phyloP scores from a whole-genome alignment of 2,888 invertebrate genomes.

The Scaptomyza flava region DNA sequence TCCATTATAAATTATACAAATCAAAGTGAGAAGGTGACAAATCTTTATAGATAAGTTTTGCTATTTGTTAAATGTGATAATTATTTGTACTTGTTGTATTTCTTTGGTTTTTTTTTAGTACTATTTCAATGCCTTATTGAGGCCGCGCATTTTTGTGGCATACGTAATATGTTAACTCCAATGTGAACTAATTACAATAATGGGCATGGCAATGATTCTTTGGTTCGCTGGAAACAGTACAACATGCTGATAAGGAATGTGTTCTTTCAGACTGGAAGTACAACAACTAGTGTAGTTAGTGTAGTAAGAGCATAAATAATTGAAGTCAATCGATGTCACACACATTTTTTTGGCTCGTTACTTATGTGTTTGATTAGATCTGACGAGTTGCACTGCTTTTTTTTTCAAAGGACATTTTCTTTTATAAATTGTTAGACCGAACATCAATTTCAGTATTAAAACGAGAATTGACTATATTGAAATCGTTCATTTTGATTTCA shows the following conservation, averaged over 20 bases:
- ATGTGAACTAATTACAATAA: slow-evolving; percentile 70
- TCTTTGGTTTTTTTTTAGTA: not conserved
- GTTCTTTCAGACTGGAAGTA: slow-evolving; percentile 10
- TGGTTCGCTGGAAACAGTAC: slow-evolving; percentile 34
- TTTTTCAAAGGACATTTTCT: not conserved
- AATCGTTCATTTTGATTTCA: no score
- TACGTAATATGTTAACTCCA: slow-evolving; percentile 34
- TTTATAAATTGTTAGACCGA: not conserved
- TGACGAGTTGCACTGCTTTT: slow-evolving; percentile 1
- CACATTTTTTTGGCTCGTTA: slow-evolving; percentile 2
- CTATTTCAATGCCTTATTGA: not conserved
- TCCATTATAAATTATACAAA: not conserved
- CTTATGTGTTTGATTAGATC: slow-evolving; percentile 44
- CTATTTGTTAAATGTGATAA: slow-evolving; percentile 3
- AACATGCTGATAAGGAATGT: slow-evolving; percentile 54
- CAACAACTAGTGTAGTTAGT: slow-evolving; percentile 28
- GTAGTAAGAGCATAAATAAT: slow-evolving; percentile 46
- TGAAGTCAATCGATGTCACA: slow-evolving; percentile 37
- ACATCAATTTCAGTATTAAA: slow-evolving; percentile 5
- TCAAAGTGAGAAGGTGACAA: not conserved
- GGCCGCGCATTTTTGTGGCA: slow-evolving; percentile 18
- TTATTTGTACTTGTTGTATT: not conserved
- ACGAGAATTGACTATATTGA: slow-evolving; percentile 16
- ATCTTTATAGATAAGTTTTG: not conserved
- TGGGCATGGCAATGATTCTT: slow-evolving; percentile 55